phyloP scores from a whole-genome alignment of 2,113 vertebrate genomes.

The Elachura formosa region DNA sequence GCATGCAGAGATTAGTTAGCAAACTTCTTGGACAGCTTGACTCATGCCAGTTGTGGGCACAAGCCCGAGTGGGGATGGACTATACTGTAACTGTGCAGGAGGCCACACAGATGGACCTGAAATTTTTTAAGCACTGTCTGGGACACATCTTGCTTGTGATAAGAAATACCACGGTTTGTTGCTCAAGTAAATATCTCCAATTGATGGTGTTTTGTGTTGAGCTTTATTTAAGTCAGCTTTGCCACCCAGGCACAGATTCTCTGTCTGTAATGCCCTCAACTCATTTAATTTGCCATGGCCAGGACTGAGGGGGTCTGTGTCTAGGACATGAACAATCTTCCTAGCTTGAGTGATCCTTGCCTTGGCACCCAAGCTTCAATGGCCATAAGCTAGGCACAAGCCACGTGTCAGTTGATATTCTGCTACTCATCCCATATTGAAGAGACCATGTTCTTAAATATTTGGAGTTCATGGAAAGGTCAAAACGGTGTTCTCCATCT shows the following conservation, averaged over 20 bases:
- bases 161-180: neutral
- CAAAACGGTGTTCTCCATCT: neutral
- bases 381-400: neutral
- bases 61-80: neutral
- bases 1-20: neutral
- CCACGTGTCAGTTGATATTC: neutral
- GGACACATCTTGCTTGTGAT: neutral
- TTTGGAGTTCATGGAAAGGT: neutral
- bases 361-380: neutral
- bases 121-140: neutral
- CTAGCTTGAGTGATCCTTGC: neutral
- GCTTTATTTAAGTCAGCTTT: neutral
- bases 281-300: neutral
- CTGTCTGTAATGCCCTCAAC: neutral
- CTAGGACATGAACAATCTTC: neutral
- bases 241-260: neutral
- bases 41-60: neutral
- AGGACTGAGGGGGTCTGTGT: neutral
- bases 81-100: neutral
- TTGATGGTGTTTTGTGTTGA: accelerated
- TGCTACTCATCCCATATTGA: neutral
- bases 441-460: neutral
- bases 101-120: neutral
- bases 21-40: neutral
- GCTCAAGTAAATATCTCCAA: neutral